phyloP scores from a whole-genome alignment of 2,888 invertebrate genomes.

The Arge pagana region DNA sequence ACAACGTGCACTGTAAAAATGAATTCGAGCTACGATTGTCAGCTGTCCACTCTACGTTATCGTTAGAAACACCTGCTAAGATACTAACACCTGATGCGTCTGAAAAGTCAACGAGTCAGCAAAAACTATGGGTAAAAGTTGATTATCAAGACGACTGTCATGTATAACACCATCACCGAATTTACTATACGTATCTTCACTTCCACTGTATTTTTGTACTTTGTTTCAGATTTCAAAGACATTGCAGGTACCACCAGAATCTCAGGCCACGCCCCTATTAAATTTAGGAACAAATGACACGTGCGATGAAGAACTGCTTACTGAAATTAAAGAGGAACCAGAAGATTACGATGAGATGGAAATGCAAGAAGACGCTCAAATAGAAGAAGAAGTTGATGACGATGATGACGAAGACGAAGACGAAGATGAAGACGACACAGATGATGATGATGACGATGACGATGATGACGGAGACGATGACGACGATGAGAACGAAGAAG shows the following conservation, averaged over 20 bases:
- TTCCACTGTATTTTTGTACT: background rate
- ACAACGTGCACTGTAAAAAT: slow-evolving; percentile 1
- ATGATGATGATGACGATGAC: slow-evolving; percentile 29
- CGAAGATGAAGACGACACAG: slow-evolving; percentile 40
- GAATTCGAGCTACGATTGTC: background rate
- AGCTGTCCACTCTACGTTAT: slow-evolving; percentile 22
- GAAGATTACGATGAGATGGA: slow-evolving; percentile 51
- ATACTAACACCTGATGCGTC: slow-evolving; percentile 35
- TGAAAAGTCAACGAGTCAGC: slow-evolving; percentile 35
- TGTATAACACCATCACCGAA: no score
- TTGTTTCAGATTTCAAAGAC: slow-evolving; percentile 34
- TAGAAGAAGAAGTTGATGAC: slow-evolving; percentile 37
- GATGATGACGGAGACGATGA: slow-evolving; percentile 27
- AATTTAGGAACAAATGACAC: slow-evolving; percentile 29
- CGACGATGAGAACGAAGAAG: slow-evolving; percentile 14
- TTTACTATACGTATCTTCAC: background rate
- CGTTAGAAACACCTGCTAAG: slow-evolving; percentile 21
- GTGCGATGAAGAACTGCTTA: slow-evolving; percentile 37
- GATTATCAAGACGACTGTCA: no score
- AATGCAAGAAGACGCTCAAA: slow-evolving; percentile 41
- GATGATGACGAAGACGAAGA: slow-evolving; percentile 38
- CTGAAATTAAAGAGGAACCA: slow-evolving; percentile 51
- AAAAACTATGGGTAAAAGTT: slow-evolving; percentile 41
- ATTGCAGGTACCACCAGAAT: slow-evolving; percentile 34
- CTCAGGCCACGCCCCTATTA: slow-evolving; percentile 33